phyloP scores from a whole-genome alignment of 2,888 invertebrate species.

The Lycaena phlaeas region DNA sequence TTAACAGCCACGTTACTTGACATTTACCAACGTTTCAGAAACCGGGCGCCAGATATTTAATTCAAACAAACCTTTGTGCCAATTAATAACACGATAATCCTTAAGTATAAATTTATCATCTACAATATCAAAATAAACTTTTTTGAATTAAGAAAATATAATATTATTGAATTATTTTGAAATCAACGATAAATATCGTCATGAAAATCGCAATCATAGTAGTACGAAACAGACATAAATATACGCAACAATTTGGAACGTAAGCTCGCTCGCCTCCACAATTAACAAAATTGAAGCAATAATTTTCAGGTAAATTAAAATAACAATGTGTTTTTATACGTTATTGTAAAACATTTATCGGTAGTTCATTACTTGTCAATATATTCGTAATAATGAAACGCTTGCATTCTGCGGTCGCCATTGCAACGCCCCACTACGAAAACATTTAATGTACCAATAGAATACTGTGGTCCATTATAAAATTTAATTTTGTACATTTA shows the following conservation, averaged over 20 bases:
- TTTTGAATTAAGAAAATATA: too few species aligned
- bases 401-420: constrained; percentile 25
- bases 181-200: too few species aligned
- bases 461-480: constrained; percentile 11
- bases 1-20: too few species aligned
- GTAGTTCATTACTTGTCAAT: constrained; percentile 47
- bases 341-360: constrained; percentile 43
- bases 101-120: too few species aligned
- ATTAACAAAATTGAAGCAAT: constrained; percentile 26
- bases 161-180: too few species aligned
- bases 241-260: constrained; percentile 5
- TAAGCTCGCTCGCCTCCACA: constrained; percentile 21
- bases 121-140: too few species aligned
- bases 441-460: constrained; percentile 14
- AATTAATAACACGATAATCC: too few species aligned
- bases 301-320: constrained; percentile 26
- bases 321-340: constrained; percentile 33
- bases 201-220: neutral
- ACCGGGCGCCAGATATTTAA: too few species aligned
- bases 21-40: too few species aligned
- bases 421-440: constrained; percentile 19
- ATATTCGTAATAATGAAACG: constrained; percentile 47
- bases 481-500: constrained; percentile 12
- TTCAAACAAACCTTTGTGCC: too few species aligned
- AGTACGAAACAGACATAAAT: neutral